phyloP scores from a whole-genome alignment of 2,888 invertebrate genomes.

The Caenorhabditis virilis region DNA sequence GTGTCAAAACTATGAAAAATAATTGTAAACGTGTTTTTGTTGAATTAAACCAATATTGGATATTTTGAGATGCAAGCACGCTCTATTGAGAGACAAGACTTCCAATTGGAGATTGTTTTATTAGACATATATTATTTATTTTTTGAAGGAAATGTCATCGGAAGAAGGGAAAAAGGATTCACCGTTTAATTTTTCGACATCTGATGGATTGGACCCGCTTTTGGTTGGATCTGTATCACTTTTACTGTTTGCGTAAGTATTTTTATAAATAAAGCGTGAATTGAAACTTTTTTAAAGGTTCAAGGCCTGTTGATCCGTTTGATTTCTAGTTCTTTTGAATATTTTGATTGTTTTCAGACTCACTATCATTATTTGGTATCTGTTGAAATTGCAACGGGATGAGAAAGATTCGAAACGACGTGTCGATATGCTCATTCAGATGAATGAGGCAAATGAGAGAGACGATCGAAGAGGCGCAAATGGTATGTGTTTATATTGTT shows the following conservation, averaged over 20 bases:
- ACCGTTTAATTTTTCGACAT: slow-evolving; percentile 11
- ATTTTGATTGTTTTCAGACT: slow-evolving; percentile 25
- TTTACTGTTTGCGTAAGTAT: slow-evolving; percentile 44
- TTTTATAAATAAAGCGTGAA: background rate
- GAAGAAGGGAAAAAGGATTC: background rate
- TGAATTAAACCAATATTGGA: background rate
- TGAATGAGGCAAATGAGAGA: slow-evolving; percentile 44
- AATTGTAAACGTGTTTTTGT: background rate
- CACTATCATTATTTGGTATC: slow-evolving; percentile 40
- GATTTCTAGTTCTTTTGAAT: background rate
- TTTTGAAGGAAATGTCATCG: background rate
- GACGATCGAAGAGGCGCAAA: slow-evolving; percentile 40
- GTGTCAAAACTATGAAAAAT: background rate
- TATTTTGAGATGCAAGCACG: background rate
- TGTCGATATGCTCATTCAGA: slow-evolving; percentile 44
- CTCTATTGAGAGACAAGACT: too few species aligned
- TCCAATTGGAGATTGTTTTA: too few species aligned
- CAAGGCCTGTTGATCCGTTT: too few species aligned
- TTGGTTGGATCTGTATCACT: slow-evolving; percentile 43
- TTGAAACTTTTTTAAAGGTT: too few species aligned
- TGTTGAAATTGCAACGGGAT: slow-evolving; percentile 48
- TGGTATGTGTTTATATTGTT: slow-evolving; percentile 28
- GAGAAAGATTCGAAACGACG: slow-evolving; percentile 45
- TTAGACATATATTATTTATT: too few species aligned
- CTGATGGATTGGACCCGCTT: slow-evolving; percentile 38